Conservation (phyloP, 1,140 invertebrate genomes). For the Neodiprion fabricii region DNA sequence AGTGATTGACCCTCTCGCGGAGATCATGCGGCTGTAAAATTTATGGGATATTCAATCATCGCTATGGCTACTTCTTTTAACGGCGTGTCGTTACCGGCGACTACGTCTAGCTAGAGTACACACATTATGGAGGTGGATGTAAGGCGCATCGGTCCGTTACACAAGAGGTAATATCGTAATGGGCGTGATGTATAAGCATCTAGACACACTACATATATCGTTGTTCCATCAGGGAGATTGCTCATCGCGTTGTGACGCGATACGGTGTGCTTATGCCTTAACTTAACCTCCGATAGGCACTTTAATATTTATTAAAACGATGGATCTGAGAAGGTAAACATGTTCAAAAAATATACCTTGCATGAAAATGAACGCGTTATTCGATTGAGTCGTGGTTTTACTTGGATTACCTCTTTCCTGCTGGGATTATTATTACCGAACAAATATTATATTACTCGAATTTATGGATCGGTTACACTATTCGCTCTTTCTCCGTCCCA, state of each 20-base stretch:
- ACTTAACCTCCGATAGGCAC: not conserved
- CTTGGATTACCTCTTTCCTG: not conserved
- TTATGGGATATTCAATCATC: not conserved
- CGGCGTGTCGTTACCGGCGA: not conserved
- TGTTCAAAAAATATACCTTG: no score
- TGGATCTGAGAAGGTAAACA: no score
- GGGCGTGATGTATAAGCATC: not conserved
- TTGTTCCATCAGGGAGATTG: not conserved
- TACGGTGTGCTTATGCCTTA: not conserved
- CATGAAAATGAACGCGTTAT: no score
- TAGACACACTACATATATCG: not conserved
- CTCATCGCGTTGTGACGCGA: not conserved
- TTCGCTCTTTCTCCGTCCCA: no score
- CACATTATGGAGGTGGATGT: not conserved
- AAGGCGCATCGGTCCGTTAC: not conserved
- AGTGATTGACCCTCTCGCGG: no score
- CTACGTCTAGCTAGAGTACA: not conserved
- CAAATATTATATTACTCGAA: not conserved
- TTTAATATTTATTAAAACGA: not conserved
- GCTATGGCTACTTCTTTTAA: not conserved
- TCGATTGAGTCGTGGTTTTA: no score
- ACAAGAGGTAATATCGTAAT: slow-evolving; percentile 3
- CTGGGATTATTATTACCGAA: not conserved
- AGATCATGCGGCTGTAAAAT: not conserved
- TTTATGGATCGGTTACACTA: no score